These are phyloP conservation scores for Conomelus anceps DNA, from an alignment of 2,888 invertebrate species.

Conservation along the genomic window DNA sequence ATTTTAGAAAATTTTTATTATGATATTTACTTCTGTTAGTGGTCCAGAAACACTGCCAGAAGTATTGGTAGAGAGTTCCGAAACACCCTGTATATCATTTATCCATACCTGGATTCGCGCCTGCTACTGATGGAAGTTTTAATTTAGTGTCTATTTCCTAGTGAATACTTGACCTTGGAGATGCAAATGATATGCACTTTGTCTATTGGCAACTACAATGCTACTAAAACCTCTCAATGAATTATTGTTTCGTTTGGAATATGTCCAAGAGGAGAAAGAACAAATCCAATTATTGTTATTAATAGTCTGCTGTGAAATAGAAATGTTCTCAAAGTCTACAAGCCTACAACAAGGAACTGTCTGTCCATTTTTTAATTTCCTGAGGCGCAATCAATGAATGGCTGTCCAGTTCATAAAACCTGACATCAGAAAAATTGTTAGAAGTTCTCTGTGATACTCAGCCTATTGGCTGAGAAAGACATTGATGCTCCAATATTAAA, in stretches of 20 bases:
- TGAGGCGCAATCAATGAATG: not conserved
- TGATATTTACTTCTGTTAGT: too few relatives aligned
- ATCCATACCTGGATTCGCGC: not conserved
- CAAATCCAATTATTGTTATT: not conserved
- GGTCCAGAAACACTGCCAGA: too few relatives aligned
- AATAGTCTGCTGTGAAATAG: not conserved
- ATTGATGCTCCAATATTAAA: too few relatives aligned
- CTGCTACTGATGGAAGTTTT: not conserved
- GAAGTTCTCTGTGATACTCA: too few relatives aligned
- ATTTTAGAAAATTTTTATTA: too few relatives aligned
- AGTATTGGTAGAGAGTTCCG: too few relatives aligned
- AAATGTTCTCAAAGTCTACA: not conserved
- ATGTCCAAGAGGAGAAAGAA: not conserved
- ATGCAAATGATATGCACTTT: not conserved
- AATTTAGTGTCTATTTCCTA: not conserved
- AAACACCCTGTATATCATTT: too few relatives aligned
- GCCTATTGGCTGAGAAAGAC: too few relatives aligned
- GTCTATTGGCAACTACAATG: not conserved
- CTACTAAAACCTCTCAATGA: not conserved
- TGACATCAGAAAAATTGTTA: not conserved
- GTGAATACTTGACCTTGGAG: not conserved
- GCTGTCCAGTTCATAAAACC: not conserved
- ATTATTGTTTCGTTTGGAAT: not conserved
- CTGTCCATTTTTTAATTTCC: not conserved
- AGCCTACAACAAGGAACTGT: not conserved